Evolutionary conservation across 1,140 invertebrate species (phyloP), one percentile per base, ranked within the genome.

Genomic region (Heliconius melpomene): DNA sequence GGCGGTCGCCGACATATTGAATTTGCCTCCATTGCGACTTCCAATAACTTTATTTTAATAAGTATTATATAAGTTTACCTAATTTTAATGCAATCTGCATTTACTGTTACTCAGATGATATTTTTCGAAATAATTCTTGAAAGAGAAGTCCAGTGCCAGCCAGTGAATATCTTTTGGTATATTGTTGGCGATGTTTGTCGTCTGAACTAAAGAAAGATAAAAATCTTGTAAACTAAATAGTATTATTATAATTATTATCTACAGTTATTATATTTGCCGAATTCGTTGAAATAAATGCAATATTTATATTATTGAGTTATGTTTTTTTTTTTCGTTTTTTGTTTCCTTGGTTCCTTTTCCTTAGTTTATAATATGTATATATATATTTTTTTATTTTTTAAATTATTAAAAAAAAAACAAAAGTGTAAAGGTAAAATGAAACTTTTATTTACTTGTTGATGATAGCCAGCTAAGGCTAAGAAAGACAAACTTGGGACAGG

Each of bases 211-310:
- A 84, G 76, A 89, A 86, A 90, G 85, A 87, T 87, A 78, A 87
- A 85, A 89, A 85, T 91, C 88, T 90, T 93, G 89, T 93, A 92
- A 91, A 91, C 90, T 92, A 88, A 91, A 93, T 93, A 93, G 91
- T 94, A 94, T 94, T 94, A 94, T 93, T 93, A 91, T 92, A 91
- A 91, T 94, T 94, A 93, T 93, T 92, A 93, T 92, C 88, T 91
- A 92, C 90, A 93, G 91, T 94, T 94, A 94, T 94, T 93, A 88
- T 93, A 94, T 94, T 94, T 91, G 90, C 91, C 90, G 88, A 93
- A 93, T 93, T 92, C 90, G 91, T 93, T 93, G 91, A 94, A 94
- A 93, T 93, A 94, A 94, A 94, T 92, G 89, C 91, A 94, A 94
- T 94, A 94, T 93, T 93, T 94, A 93, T 93, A 94, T 93, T 94